Base-by-base conservation (phyloP, 2,888 invertebrate species). In the Argyra leucocephala region DNA sequence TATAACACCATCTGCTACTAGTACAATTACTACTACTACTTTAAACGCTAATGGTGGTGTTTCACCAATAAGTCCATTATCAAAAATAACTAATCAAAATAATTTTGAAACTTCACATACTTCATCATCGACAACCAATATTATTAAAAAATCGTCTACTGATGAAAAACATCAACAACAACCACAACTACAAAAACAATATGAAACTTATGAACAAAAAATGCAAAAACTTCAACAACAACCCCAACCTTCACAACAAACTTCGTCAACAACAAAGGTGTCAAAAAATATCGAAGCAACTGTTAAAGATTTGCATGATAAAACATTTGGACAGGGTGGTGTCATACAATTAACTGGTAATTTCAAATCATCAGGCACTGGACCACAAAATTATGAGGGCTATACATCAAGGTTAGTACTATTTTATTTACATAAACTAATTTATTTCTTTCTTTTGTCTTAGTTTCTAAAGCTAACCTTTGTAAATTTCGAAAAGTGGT, bases 321-420 rank as follows among this genome's bases (percentile, higher is more conserved):
- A 80, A 69, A 79, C 80, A 65, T 80, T 78, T 67, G 80, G 80
- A 23, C 77, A 76, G 62, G 77, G 77, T 64, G 77, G 78, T 18
- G 74, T 78, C 15, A 74, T 77, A 26, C 75, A 77, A 65, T 70
- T 76, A 37, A 76, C 76, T 24, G 71, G 71, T 59, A 72, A 74
- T 37, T 76, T 76, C 48, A 70, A 70, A 71, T 76, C 78, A 26
- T 76, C 77, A 31, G 66, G 64, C 24, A 65, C 63, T 37, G 62
- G 31, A 37, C 57, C 66, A 64, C 76, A 76, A 70, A 85, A 81
- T 69, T 87, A 87, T 72, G 86, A 87, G 72, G 86, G 86, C 64
- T 87, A 85, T 72, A 86, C 86, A 18, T 85, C 86, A 64, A 85
- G 85, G 86, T 86, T 70, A 82, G 82, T 68, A 24, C n/a, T n/a